A percentile compares a stretch with the other conserved stretches of the same genome.
Evolutionary conservation across 1,140 invertebrate genomes (phyloP).

Genomic region (Tyrophagus putrescentiae): DNA sequence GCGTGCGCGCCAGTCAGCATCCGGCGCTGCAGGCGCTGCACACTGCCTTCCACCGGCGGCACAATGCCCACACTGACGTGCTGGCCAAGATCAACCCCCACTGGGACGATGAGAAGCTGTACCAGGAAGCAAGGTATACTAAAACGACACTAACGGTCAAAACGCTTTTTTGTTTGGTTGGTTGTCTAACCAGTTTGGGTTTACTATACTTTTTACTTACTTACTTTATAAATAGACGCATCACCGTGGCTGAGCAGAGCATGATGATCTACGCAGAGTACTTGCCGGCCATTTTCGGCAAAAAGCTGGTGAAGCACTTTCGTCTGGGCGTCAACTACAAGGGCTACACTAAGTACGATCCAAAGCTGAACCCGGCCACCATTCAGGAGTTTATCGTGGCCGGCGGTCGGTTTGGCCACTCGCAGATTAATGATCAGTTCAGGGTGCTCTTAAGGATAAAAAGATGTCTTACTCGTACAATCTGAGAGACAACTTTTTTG

Average conservation of each 20-base stretch:
- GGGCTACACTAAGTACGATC: conserved; percentile 37
- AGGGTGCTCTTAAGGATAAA: conserved; percentile 15
- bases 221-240: conserved; percentile 34
- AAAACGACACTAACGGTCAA: too few relatives aligned
- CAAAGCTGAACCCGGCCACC: conserved; percentile 41
- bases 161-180: too few relatives aligned
- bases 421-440: conserved; percentile 18
- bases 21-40: conserved; percentile 43
- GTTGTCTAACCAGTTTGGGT: too few relatives aligned
- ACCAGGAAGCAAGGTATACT: conserved; percentile 37
- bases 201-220: too few relatives aligned
- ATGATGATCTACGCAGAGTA: conserved; percentile 69
- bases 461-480: conserved; percentile 10
- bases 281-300: conserved; percentile 45
- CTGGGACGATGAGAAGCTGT: conserved; percentile 41
- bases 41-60: conserved; percentile 39
- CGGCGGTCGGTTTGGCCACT: conserved; percentile 17
- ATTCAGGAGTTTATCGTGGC: conserved; percentile 46
- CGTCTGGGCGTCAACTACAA: conserved; percentile 12
- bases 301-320: conserved; percentile 30
- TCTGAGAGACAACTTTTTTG: conserved; percentile 22
- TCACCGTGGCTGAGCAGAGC: conserved; percentile 52
- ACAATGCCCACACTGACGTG: conserved; percentile 31
- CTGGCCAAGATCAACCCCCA: conserved; percentile 34
- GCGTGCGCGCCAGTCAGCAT: conserved; percentile 40